Evolutionary conservation across 1,140 invertebrate genomes (phyloP).

Genomic region (Varroa destructor): DNA sequence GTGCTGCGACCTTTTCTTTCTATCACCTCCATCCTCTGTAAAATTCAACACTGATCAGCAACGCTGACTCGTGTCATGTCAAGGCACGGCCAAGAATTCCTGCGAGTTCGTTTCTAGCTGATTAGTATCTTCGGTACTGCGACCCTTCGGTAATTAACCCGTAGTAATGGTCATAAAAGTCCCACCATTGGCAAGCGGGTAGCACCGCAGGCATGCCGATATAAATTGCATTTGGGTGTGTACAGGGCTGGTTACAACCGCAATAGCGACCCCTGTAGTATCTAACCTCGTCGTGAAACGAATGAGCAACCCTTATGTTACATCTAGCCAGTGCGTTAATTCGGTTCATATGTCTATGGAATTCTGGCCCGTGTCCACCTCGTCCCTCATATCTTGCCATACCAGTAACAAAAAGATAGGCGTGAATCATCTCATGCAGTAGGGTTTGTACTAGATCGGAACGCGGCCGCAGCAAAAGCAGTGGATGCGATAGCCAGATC

Average conservation of each 20-base stretch:
- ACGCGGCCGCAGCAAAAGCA: slow-evolving; percentile 69
- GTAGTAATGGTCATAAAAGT: too few species aligned
- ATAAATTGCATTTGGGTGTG: slow-evolving; percentile 37
- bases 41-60: too few species aligned
- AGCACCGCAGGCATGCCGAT: too few species aligned
- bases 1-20: too few species aligned
- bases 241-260: slow-evolving; percentile 80
- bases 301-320: slow-evolving; percentile 78
- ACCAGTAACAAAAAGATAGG: slow-evolving; percentile 76
- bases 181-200: too few species aligned
- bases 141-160: too few species aligned
- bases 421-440: slow-evolving; percentile 98
- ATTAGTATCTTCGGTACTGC: too few species aligned
- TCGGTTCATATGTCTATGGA: slow-evolving; percentile 78
- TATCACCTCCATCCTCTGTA: too few species aligned
- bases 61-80: too few species aligned
- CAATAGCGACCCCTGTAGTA: slow-evolving; percentile 53
- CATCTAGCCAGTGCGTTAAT: slow-evolving; percentile 77
- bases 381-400: slow-evolving; percentile 55
- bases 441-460: slow-evolving; percentile 49
- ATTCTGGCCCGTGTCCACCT: slow-evolving; percentile 86
- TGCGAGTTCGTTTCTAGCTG: too few species aligned
- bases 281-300: slow-evolving; percentile 71
- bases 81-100: too few species aligned
- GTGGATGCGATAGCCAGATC: slow-evolving; percentile 61